These are phyloP conservation scores for Nephrotoma flavescens DNA, from an alignment of 2,888 invertebrate species.

Conservation along the genomic window DNA sequence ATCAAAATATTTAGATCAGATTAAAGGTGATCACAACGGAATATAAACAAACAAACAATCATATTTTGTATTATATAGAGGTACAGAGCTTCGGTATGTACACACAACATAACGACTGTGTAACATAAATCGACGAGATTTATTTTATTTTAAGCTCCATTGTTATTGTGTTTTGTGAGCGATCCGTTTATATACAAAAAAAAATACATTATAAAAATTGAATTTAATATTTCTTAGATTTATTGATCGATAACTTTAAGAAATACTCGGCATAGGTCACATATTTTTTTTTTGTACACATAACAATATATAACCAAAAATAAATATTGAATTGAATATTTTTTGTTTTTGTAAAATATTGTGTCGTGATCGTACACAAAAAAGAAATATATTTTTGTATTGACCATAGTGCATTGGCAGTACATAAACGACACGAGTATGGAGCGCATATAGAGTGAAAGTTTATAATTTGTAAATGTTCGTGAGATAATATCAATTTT, in stretches of 20 bases:
- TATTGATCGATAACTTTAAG: background rate
- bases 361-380: background rate
- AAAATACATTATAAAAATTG: background rate
- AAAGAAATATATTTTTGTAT: background rate
- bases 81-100: background rate
- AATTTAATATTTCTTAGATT: background rate
- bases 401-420: background rate
- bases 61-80: background rate
- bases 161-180: background rate
- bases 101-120: background rate
- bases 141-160: background rate
- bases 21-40: background rate
- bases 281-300: background rate
- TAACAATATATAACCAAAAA: background rate
- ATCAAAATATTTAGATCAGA: background rate
- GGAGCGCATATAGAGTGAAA: background rate
- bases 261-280: background rate
- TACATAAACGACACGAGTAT: background rate
- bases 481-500: background rate
- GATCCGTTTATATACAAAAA: background rate
- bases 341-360: background rate
- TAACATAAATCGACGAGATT: background rate
- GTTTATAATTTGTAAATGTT: background rate
- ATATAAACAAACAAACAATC: background rate
- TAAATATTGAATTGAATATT: background rate